Evolutionary conservation across 30 jellyfish, hydroid and myxozoan genomes (phyloP).

Genomic region (Thelohanellus kitauei): DNA sequence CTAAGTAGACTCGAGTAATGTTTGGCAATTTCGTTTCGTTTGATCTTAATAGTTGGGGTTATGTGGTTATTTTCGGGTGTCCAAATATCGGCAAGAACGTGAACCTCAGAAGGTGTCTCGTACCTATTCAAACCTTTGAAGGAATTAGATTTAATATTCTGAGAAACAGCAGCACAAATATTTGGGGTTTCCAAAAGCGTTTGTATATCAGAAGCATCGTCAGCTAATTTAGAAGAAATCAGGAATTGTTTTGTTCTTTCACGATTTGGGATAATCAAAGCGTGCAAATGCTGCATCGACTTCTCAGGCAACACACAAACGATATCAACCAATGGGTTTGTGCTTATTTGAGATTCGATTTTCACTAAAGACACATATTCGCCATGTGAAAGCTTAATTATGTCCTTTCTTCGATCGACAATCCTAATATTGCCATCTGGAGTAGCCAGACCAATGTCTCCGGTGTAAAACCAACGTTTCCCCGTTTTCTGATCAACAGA

Average conservation of each 20-base stretch:
- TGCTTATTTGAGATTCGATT: conserved; percentile 39
- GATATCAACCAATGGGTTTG: conserved; percentile 34
- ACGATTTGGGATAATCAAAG: background rate
- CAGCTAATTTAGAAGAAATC: background rate
- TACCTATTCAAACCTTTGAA: background rate
- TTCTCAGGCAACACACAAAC: conserved; percentile 17
- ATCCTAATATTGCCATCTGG: background rate
- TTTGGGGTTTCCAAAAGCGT: too few relatives aligned
- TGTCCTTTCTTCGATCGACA: conserved; percentile 63
- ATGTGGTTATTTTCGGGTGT: background rate
- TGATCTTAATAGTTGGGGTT: background rate
- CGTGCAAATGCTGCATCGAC: background rate
- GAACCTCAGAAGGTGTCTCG: background rate
- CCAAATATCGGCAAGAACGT: background rate
- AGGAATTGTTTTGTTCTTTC: too few relatives aligned
- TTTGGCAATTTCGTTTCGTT: background rate
- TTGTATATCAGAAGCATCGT: background rate
- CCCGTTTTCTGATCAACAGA: conserved; percentile 20
- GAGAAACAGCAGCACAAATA: too few relatives aligned
- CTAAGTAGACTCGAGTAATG: background rate
- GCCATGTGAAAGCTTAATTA: conserved; percentile 54
- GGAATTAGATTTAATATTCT: too few relatives aligned
- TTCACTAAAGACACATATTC: conserved; percentile 77
- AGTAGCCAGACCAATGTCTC: conserved; percentile 27
- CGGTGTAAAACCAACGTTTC: conserved; percentile 75